Evolutionary conservation across 37 sponge, comb jelly and placozoan genomes (phyloP).

Genomic region (Corticium candelabrum): DNA sequence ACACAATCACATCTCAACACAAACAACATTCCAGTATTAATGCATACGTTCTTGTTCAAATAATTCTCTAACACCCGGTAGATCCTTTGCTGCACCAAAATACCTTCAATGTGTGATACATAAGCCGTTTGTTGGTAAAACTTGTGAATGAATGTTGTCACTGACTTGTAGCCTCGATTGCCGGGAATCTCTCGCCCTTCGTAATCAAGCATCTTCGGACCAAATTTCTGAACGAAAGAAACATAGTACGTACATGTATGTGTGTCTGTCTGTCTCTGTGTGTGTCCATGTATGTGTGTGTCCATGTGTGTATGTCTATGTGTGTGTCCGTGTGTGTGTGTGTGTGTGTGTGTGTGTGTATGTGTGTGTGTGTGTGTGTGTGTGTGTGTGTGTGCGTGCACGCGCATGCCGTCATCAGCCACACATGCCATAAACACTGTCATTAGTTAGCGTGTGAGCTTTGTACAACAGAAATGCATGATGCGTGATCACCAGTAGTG

Average conservation of each 20-base stretch:
- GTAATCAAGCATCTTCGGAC: conserved; percentile 87
- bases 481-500: too few species aligned
- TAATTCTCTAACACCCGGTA: conserved; percentile 95
- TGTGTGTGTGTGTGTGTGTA: conserved; percentile 3
- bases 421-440: too few species aligned
- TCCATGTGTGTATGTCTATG: too few species aligned
- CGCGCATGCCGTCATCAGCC: too few species aligned
- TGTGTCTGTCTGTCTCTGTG: too few species aligned
- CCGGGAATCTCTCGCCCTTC: conserved; percentile 96
- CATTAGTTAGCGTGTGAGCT: too few species aligned
- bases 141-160: neutral
- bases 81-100: conserved; percentile 92
- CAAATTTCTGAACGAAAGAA: conserved; percentile 29
- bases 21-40: conserved; percentile 9
- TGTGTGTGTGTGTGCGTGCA: too few species aligned
- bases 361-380: too few species aligned
- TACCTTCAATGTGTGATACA: conserved; percentile 34
- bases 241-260: too few species aligned
- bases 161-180: conserved; percentile 81
- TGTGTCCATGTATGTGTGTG: neutral
- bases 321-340: conserved; percentile 2
- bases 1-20: neutral
- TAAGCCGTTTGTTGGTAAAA: neutral
- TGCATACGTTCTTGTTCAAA: conserved; percentile 79
- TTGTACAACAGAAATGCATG: too few species aligned